These are phyloP conservation scores for Exephanes ischioxanthus DNA, from an alignment of 2,888 invertebrate genomes.

Conservation along the genomic window DNA sequence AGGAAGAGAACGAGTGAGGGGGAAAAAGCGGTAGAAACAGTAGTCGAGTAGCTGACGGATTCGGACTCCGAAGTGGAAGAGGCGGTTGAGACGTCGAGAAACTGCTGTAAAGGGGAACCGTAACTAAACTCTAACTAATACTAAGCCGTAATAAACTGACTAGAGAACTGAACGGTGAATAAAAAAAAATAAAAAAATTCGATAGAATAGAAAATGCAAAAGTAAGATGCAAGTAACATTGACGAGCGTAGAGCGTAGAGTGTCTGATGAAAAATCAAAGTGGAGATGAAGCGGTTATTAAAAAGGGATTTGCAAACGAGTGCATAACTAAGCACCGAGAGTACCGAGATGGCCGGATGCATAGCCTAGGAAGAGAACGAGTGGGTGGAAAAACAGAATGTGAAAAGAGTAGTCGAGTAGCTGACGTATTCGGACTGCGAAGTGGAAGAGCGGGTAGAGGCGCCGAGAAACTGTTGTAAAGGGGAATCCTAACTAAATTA, in stretches of 20 bases:
- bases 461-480: constrained; percentile 68
- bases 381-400: constrained; percentile 69
- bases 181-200: no score
- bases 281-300: constrained; percentile 46
- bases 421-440: constrained; percentile 57
- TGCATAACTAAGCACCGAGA: neutral
- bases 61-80: constrained; percentile 52
- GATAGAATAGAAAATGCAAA: no score
- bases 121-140: no score
- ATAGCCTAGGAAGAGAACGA: constrained; percentile 32
- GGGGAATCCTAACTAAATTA: constrained; percentile 61
- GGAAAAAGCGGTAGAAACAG: constrained; percentile 69
- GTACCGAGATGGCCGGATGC: constrained; percentile 10
- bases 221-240: no score
- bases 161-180: no score
- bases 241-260: no score
- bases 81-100: constrained; percentile 66
- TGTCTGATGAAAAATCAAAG: neutral
- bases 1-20: constrained; percentile 29
- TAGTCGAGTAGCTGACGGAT: constrained; percentile 62
- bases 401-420: constrained; percentile 65
- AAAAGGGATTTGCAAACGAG: constrained; percentile 48
- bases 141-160: no score
- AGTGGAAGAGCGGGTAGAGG: constrained; percentile 60
- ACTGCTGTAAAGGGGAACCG: constrained; percentile 70